A percentile compares a stretch with the other conserved stretches of the same genome.
Conservation (phyloP, 2,888 invertebrate species). For the Cosmia trapezina region DNA sequence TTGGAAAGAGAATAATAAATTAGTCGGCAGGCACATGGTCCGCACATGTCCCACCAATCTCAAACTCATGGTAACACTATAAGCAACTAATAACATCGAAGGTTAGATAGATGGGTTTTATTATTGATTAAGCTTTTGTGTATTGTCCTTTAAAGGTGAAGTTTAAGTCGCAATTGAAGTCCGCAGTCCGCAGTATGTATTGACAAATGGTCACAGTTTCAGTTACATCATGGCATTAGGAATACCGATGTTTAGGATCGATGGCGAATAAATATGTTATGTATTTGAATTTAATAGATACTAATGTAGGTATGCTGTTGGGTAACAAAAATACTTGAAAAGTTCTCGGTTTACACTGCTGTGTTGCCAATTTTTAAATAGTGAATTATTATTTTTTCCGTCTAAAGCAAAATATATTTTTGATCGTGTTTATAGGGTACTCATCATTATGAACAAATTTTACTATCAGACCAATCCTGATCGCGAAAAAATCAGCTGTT, state of each 20-base stretch:
- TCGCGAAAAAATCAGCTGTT: too few relatives aligned
- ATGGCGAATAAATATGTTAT: constrained; percentile 50
- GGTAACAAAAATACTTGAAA: not conserved
- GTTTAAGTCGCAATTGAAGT: constrained; percentile 67
- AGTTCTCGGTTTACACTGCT: too few relatives aligned
- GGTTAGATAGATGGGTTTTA: constrained; percentile 78
- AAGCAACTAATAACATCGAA: constrained; percentile 76
- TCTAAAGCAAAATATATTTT: too few relatives aligned
- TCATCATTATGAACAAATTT: too few relatives aligned
- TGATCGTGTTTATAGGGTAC: too few relatives aligned
- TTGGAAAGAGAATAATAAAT: too few relatives aligned
- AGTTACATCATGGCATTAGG: constrained; percentile 56
- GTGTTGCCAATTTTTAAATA: too few relatives aligned
- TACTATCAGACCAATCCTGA: too few relatives aligned
- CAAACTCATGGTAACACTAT: constrained; percentile 47
- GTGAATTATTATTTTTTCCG: too few relatives aligned
- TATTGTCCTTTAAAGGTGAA: constrained; percentile 77
- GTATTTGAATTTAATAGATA: constrained; percentile 38
- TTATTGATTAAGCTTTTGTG: constrained; percentile 78
- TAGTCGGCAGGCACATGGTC: too few relatives aligned
- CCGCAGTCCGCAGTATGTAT: constrained; percentile 54
- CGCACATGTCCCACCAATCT: constrained; percentile 22
- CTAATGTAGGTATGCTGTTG: not conserved
- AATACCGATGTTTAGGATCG: constrained; percentile 40
- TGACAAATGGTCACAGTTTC: constrained; percentile 54